A percentile compares a stretch with the other conserved stretches of the same genome.
Conservation (phyloP, 2,113 vertebrate genomes). For the Cervus canadensis region DNA sequence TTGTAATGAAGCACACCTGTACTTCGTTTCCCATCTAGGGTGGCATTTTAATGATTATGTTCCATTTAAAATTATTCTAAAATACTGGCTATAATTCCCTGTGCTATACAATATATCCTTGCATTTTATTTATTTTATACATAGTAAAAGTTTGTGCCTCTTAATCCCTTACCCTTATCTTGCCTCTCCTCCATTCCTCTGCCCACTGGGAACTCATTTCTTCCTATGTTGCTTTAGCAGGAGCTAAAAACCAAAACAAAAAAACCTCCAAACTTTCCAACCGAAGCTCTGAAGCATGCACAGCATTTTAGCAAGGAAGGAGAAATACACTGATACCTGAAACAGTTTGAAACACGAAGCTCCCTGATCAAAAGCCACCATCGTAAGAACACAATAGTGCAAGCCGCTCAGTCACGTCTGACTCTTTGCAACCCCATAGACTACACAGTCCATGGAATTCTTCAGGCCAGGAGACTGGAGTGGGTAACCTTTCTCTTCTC, state of each 20-base stretch:
- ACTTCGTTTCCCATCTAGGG: not conserved
- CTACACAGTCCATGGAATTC: not conserved
- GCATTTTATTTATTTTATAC: not conserved
- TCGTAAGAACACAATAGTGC: not conserved
- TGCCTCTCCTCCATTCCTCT: not conserved
- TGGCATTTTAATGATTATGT: not conserved
- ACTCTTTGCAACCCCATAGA: not conserved
- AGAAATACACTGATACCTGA: not conserved
- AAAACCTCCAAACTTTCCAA: not conserved
- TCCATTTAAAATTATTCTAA: not conserved
- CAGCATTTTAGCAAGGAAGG: not conserved
- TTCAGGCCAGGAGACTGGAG: not conserved
- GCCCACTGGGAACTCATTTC: not conserved
- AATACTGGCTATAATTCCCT: not conserved
- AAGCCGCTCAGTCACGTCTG: fast-evolving
- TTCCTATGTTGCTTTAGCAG: not conserved
- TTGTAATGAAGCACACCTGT: not conserved
- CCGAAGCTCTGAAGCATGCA: not conserved
- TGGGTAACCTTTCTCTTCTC: not conserved
- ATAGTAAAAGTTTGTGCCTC: not conserved
- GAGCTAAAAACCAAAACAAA: not conserved
- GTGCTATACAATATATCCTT: not conserved
- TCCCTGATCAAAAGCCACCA: not conserved
- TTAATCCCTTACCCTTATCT: not conserved
- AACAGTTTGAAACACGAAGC: not conserved